Evolutionary conservation across 2,888 invertebrate species (phyloP), one percentile per base, ranked within the genome.

Genomic region (Orthosia incerta): DNA sequence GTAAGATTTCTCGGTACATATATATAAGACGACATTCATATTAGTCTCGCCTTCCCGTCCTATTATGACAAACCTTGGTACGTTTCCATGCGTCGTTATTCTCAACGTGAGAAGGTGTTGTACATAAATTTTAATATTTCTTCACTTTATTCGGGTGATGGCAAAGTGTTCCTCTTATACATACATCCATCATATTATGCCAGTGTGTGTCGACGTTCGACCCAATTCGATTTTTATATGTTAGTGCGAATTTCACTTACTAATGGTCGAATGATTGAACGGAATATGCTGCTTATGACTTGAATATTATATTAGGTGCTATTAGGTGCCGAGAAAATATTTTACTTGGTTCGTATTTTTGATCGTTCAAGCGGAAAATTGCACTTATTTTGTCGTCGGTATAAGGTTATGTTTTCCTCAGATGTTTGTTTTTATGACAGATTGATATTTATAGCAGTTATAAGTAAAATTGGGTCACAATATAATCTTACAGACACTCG

Each of bases 111-210:
- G 63, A 59, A 56, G 65, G 65, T 73, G 56, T 77, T 74, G 76
- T 74, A 77, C 78, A 87, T 87, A 80, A 79, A 86, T 87, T 82
- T 87, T 80, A 87, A 87, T 86, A 86, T 84, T 86, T 87, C 73
- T 62, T 75, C 81, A 74, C 86, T 87, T 83, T 83, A 79, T 79
- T 74, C 68, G 71, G 53, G 45, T 74, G 61, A 67, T 77, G 80
- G 59, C 63, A 64, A 76, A 82, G 66, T 74, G 80, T 70, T 66
- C 63, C 48, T 69, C 70, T 62, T 61, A 76, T 56, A 59, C 61
- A 60, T 64, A 85, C 86, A 86, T 86, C 86, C 78, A 85, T 86
- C 86, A 83, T 67, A 72, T 64, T 67, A 72, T 64, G 61, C 74
- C 81, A 63, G 73, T 71, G 67, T 76, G 77, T 66, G 81, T 71